Conservation (phyloP, 2,888 invertebrate species). For the Nebria salina region DNA sequence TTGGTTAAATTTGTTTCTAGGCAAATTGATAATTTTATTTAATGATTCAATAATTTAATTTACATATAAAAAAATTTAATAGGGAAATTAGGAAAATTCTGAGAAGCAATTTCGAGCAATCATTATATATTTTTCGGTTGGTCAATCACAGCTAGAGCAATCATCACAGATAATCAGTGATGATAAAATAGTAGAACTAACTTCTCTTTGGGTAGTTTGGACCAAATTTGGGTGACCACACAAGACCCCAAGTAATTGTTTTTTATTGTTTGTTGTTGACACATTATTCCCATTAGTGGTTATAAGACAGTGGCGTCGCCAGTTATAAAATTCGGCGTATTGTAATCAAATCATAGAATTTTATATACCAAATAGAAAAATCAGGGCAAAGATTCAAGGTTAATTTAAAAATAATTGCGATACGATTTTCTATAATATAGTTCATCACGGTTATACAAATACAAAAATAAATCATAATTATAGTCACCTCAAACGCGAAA, state of each 20-base stretch:
- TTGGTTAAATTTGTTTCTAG: too few species aligned
- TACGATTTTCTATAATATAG: neutral
- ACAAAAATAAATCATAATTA: neutral
- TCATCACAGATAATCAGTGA: neutral
- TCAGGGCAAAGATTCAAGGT: neutral
- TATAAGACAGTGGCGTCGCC: constrained; percentile 27
- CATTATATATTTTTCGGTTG: neutral
- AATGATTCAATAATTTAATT: too few species aligned
- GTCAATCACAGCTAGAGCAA: neutral
- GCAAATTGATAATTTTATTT: too few species aligned
- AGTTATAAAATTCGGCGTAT: neutral
- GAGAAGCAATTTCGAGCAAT: neutral
- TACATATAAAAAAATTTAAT: neutral
- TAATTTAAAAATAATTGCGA: neutral
- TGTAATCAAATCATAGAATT: neutral
- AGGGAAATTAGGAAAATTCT: neutral
- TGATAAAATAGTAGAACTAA: neutral
- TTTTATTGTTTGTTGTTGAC: constrained; percentile 32
- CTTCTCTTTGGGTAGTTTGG: neutral
- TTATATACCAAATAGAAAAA: neutral
- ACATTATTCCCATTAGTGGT: constrained; percentile 36
- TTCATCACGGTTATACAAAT: neutral
- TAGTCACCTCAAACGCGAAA: neutral
- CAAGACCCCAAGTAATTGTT: constrained; percentile 30
- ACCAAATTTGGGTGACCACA: constrained; percentile 3